phyloP scores from a whole-genome alignment of 2,113 vertebrate genomes.

The Pteruthius melanotis region DNA sequence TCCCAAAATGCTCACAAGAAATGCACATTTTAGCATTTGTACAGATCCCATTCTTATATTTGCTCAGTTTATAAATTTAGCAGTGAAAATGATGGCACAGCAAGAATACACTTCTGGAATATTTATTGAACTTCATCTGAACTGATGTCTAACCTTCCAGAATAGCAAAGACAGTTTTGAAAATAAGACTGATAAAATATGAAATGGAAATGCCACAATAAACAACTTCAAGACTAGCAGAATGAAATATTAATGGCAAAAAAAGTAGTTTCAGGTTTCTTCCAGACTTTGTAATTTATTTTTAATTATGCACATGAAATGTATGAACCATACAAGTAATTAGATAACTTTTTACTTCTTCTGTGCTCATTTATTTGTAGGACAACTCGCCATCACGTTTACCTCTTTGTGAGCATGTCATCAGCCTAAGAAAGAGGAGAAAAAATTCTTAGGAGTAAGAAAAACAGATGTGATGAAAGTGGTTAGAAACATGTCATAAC shows the following conservation, averaged over 20 bases:
- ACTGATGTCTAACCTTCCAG: neutral
- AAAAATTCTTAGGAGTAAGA: neutral
- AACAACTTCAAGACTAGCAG: neutral
- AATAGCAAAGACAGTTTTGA: neutral
- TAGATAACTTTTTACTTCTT: neutral
- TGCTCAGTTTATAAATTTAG: neutral
- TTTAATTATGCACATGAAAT: conserved; percentile 10
- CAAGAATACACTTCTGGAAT: neutral
- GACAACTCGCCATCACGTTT: neutral
- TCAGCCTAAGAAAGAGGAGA: neutral
- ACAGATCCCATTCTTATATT: neutral
- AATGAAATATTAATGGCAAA: neutral
- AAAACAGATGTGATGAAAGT: neutral
- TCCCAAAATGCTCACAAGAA: neutral
- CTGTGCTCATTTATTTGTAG: neutral
- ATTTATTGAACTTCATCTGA: neutral
- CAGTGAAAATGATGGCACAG: neutral
- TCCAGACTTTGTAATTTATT: conserved; percentile 36
- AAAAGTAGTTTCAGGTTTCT: neutral
- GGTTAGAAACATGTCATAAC: neutral
- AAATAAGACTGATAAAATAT: neutral
- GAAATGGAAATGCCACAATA: neutral
- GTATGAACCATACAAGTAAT: neutral
- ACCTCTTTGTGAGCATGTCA: neutral
- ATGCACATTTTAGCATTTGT: neutral